phyloP scores from a whole-genome alignment of 2,888 invertebrate genomes.

The Aspidapion aeneum region DNA sequence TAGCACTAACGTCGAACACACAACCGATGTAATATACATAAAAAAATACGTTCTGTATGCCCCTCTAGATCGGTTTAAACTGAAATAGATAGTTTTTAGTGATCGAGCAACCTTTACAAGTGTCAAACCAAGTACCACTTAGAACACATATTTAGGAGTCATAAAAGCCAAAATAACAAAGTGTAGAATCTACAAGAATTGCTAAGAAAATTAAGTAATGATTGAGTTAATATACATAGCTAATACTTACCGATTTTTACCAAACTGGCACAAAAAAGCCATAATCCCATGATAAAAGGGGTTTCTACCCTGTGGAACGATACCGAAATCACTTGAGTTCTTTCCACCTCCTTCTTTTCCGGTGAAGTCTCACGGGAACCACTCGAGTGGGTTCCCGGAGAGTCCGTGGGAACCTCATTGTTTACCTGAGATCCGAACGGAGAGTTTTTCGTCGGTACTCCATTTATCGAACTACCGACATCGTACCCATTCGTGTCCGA shows the following conservation, averaged over 20 bases:
- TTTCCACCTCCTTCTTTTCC: slow-evolving; percentile 41
- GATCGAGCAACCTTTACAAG: no score
- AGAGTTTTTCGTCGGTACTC: slow-evolving; percentile 16
- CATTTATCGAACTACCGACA: slow-evolving; percentile 28
- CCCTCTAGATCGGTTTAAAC: no score
- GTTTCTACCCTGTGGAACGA: slow-evolving; percentile 91
- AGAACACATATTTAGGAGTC: no score
- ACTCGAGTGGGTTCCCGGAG: slow-evolving; percentile 3
- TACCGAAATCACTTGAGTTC: slow-evolving; percentile 74
- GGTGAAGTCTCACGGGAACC: slow-evolving; percentile 5
- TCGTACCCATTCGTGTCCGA: slow-evolving; percentile 29
- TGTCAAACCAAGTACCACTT: no score
- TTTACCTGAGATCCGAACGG: slow-evolving; percentile 22
- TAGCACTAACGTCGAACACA: no score
- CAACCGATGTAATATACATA: no score
- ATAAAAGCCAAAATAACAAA: no score
- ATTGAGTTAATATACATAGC: no score
- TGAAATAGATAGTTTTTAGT: no score
- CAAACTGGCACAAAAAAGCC: slow-evolving; percentile 92
- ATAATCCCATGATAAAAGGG: slow-evolving; percentile 88
- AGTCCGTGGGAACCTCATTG: slow-evolving; percentile 8
- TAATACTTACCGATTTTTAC: slow-evolving; percentile 95
- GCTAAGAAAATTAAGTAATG: no score
- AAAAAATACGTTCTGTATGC: no score
- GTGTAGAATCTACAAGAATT: no score